Evolutionary conservation across 23 tunicate species (phyloP), one percentile per base, ranked within the genome.

Genomic region (Clavelina lepadiformis): DNA sequence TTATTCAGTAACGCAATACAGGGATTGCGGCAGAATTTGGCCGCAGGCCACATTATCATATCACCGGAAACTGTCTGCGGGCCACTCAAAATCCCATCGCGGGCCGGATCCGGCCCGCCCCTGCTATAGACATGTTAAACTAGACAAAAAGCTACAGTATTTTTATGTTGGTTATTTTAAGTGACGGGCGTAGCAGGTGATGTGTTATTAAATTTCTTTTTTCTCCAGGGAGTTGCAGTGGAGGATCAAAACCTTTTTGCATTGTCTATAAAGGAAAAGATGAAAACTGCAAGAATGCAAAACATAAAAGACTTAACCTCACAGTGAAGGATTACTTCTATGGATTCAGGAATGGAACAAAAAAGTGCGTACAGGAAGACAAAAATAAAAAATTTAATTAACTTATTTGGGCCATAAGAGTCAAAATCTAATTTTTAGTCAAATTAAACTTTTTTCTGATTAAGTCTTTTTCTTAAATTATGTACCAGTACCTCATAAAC

Each of bases 261-360:
- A 63, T 63, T 63, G 68, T 51, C 3, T 63, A 37, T 30, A 63
- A 63, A 63, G 68, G 63, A 44, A 15, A 44, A 15, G 53, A 73
- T 21, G 28, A 35, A 29, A 47, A 2, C 5, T n/a, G n/a, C n/a
- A n/a, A n/a, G n/a, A n/a, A n/a, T n/a, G 33, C 38, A 29, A 5
- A 65, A 33, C 63, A n/a, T 23, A 68, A 75, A 47, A 35, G 33
- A 19, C 31, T 84, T 0, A 55, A 76, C 50, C 72, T 84, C 45
- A 76, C 83, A 15, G 83, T 84, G 5, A 55, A 74, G 24, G 83
- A 84, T n/a, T 84, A 84, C 33, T 84, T 67, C 38, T 84, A 84
- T 76, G 83, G 79, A 19, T 5, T 19, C 0, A 31, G 2, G 20
- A 27, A 3, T 0, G 82, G 82, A 29, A 63, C 56, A 5, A 3